These are phyloP conservation scores for Cromileptes altivelis DNA, from an alignment of 2,113 vertebrate genomes.

Conservation along the genomic window DNA sequence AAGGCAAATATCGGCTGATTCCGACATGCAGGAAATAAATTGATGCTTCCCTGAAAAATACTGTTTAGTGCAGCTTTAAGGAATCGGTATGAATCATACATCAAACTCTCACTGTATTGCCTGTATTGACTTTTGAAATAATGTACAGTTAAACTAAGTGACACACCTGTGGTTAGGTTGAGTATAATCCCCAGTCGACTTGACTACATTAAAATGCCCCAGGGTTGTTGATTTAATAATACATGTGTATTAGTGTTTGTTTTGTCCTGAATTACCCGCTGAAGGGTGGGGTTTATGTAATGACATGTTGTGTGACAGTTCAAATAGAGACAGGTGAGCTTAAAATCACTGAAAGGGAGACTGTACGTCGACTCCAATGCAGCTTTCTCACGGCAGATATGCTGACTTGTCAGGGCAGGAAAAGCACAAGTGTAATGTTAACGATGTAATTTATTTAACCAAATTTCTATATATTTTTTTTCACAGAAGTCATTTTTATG, in stretches of 20 bases:
- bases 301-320: conserved; percentile 7
- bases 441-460: no score
- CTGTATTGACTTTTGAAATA: not conserved
- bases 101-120: not conserved
- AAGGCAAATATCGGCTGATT: no score
- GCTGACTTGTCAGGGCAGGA: not conserved
- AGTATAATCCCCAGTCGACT: not conserved
- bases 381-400: not conserved
- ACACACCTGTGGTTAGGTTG: not conserved
- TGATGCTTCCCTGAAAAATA: not conserved
- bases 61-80: not conserved
- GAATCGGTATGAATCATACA: not conserved
- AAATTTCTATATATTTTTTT: no score
- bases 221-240: conserved; percentile 5
- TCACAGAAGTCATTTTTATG: no score
- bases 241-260: conserved; percentile 1
- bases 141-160: not conserved
- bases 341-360: conserved; percentile 3
- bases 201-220: not conserved
- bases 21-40: no score
- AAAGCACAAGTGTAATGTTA: not conserved
- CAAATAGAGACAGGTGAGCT: conserved; percentile 29
- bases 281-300: not conserved
- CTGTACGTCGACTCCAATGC: not conserved
- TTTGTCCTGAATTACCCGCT: conserved; percentile 19